Evolutionary conservation across 2,113 vertebrate species (phyloP).

Genomic region (Suricata suricatta): DNA sequence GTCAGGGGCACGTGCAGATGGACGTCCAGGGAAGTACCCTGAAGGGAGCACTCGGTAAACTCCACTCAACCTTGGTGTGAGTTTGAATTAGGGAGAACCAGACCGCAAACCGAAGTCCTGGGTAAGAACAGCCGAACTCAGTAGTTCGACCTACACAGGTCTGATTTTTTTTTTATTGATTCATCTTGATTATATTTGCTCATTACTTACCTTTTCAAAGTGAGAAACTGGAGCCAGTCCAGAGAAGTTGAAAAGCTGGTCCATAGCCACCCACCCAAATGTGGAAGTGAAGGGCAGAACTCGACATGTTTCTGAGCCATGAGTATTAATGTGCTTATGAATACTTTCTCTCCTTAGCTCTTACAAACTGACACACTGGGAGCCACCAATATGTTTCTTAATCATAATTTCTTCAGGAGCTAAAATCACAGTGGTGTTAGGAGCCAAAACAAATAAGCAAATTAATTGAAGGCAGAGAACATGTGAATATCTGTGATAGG

Average conservation of each 20-base stretch:
- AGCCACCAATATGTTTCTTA: not conserved
- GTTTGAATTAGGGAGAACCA: not conserved
- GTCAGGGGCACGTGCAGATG: too few relatives aligned
- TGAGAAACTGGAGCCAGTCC: not conserved
- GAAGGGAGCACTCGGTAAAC: not conserved
- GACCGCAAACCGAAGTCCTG: not conserved
- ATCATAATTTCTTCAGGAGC: not conserved
- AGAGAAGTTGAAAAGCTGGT: not conserved
- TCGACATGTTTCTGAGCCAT: not conserved
- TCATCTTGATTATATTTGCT: not conserved
- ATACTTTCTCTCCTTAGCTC: not conserved
- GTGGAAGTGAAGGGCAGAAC: not conserved
- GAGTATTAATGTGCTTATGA: not conserved
- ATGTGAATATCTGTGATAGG: not conserved
- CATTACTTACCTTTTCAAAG: not conserved
- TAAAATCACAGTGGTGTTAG: slow-evolving; percentile 23
- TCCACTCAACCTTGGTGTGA: not conserved
- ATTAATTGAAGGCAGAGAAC: not conserved
- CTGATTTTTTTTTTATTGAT: not conserved
- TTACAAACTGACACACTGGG: not conserved
- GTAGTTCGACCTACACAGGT: not conserved
- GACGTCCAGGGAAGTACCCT: too few relatives aligned
- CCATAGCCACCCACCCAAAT: not conserved
- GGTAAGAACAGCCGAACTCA: not conserved
- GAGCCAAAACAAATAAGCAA: slow-evolving; percentile 18